Conservation (phyloP, 2,113 vertebrate species). For the Rhipidura dahli region DNA sequence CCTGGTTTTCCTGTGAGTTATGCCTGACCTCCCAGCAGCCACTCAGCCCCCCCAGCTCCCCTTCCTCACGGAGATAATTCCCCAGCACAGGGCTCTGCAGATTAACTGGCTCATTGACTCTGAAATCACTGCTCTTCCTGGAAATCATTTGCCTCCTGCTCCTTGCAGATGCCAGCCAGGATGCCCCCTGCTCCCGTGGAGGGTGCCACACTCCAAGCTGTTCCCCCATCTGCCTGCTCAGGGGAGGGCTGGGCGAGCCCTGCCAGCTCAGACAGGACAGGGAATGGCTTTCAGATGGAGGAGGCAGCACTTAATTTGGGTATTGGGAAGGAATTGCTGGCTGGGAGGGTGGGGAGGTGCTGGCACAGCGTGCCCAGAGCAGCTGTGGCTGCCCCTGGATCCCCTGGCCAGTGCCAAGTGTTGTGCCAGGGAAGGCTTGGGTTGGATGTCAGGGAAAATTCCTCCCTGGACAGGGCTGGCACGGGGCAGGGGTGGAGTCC, state of each 20-base stretch:
- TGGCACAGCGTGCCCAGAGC: background rate
- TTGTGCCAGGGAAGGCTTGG: background rate
- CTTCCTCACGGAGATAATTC: background rate
- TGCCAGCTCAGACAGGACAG: background rate
- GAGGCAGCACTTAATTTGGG: accelerated
- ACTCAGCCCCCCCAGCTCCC: background rate
- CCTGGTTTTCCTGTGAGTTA: background rate
- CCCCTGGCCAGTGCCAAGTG: background rate
- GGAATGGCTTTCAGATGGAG: background rate
- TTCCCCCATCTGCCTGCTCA: background rate
- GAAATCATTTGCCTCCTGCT: background rate
- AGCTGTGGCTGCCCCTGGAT: background rate
- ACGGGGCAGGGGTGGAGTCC: background rate
- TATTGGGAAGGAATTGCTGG: background rate
- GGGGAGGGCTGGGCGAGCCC: accelerated
- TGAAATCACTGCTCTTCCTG: background rate
- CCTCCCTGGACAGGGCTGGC: background rate
- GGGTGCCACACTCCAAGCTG: background rate
- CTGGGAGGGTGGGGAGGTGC: background rate
- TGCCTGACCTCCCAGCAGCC: background rate
- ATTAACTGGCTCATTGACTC: background rate
- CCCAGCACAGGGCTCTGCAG: background rate
- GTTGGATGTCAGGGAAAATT: background rate
- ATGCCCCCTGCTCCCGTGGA: background rate
- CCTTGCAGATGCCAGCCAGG: background rate